These are phyloP conservation scores for Bimastos eiseni DNA, from an alignment of 2,888 invertebrate genomes.

Conservation along the genomic window DNA sequence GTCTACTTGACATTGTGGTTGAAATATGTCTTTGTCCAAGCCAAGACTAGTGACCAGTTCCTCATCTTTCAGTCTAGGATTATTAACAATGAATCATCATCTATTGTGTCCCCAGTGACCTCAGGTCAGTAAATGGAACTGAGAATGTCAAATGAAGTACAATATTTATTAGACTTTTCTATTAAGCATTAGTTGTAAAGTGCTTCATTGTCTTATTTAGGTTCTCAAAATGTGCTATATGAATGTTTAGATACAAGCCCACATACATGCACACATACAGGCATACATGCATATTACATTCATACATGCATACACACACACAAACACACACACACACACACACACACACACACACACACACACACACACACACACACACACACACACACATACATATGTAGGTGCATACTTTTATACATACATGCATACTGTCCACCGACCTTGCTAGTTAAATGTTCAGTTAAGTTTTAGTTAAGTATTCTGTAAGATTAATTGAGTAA, in stretches of 20 bases:
- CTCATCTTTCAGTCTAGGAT: background rate
- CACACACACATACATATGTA: no score
- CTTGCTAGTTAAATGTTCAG: no score
- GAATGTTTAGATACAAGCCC: background rate
- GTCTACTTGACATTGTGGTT: background rate
- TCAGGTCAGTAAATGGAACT: background rate
- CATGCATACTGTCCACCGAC: background rate
- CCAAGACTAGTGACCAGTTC: background rate
- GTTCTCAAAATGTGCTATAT: constrained; percentile 13
- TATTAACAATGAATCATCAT: background rate
- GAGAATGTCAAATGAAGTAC: background rate
- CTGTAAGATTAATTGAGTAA: no score
- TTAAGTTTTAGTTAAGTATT: no score
- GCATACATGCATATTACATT: no score
- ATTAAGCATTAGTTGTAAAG: background rate
- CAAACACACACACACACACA: no score
- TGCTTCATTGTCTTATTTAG: background rate
- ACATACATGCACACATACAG: no score
- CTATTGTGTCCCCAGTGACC: background rate
- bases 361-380: no score
- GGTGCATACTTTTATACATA: background rate
- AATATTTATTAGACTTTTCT: background rate
- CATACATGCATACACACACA: no score
- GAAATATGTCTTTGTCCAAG: background rate
- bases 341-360: no score